Evolutionary conservation across 2,113 vertebrate species (phyloP).

Genomic region (Grantiella picta): DNA sequence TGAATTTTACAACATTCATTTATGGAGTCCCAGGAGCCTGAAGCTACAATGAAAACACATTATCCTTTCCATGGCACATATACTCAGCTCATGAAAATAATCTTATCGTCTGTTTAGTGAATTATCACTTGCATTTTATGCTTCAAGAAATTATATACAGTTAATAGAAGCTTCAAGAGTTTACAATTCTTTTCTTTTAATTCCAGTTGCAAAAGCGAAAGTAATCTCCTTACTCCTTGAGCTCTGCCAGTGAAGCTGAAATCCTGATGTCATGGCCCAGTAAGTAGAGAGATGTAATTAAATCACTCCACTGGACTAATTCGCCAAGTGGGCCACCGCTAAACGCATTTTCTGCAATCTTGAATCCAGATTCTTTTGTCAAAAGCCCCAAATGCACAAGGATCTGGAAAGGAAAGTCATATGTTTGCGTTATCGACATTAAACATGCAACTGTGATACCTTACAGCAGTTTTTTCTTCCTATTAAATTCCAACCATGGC

Average conservation of each 20-base stretch:
- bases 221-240: constrained; percentile 95
- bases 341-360: constrained; percentile 98
- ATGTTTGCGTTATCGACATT: neutral
- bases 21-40: constrained; percentile 67
- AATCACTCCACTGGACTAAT: constrained; percentile 98
- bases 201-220: constrained; percentile 71
- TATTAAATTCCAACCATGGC: neutral
- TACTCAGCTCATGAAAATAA: constrained; percentile 75
- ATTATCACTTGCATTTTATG: constrained; percentile 73
- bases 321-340: constrained; percentile 96
- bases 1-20: constrained; percentile 69
- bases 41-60: constrained; percentile 73
- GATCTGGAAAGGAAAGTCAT: constrained; percentile 74
- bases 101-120: constrained; percentile 74
- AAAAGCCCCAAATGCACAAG: constrained; percentile 95
- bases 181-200: constrained; percentile 61
- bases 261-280: constrained; percentile 96
- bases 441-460: neutral
- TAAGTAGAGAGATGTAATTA: constrained; percentile 98
- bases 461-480: neutral
- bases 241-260: constrained; percentile 95
- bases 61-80: constrained; percentile 67
- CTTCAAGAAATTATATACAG: constrained; percentile 66
- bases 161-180: constrained; percentile 66
- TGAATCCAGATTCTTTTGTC: constrained; percentile 99